These are phyloP conservation scores for Phylloscopus trochiloides DNA, from an alignment of 2,113 vertebrate species.

Conservation along the genomic window DNA sequence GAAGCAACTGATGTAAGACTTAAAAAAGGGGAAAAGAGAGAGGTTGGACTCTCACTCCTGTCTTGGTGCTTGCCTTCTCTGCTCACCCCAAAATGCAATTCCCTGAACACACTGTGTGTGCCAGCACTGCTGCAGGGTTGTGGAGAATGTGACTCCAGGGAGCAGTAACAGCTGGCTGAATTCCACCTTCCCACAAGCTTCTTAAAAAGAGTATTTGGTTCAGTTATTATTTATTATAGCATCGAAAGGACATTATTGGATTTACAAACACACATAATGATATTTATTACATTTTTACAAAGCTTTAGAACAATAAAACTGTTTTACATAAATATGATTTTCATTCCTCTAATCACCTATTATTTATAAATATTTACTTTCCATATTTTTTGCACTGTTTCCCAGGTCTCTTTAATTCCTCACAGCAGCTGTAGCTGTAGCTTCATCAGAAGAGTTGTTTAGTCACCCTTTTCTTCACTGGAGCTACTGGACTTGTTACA, in stretches of 20 bases:
- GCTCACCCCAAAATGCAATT: not conserved
- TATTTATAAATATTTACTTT: not conserved
- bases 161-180: not conserved
- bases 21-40: not conserved
- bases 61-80: not conserved
- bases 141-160: not conserved
- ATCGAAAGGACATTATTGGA: not conserved
- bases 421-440: not conserved
- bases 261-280: not conserved
- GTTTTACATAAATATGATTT: not conserved
- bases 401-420: not conserved
- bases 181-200: not conserved
- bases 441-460: not conserved
- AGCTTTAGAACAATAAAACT: not conserved
- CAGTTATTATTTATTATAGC: conserved; percentile 2
- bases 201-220: not conserved
- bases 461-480: not conserved
- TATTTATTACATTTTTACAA: conserved; percentile 33
- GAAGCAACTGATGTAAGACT: not conserved
- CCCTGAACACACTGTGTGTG: not conserved
- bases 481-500: not conserved
- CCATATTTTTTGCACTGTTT: not conserved
- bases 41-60: not conserved
- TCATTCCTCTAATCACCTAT: not conserved
- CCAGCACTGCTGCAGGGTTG: not conserved